Conservation (phyloP, 2,797 vertebrate genomes). For the Atherinosoma microstoma region DNA sequence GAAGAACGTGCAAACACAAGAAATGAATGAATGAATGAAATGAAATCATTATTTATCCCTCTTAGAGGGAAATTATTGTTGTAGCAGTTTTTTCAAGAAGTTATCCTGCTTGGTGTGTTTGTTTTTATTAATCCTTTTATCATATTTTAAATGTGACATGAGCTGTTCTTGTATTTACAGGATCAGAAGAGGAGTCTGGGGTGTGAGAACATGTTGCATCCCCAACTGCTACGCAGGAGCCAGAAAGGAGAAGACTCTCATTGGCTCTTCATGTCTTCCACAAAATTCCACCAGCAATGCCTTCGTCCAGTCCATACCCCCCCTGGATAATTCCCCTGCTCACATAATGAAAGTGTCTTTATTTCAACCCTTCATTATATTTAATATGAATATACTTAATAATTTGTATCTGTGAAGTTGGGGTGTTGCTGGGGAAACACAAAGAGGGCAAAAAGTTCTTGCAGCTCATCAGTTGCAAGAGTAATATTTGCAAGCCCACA, state of each 20-base stretch:
- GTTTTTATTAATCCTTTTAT: not conserved
- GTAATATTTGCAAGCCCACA: constrained; percentile 44
- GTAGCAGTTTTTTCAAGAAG: too few relatives aligned
- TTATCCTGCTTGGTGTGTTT: not conserved
- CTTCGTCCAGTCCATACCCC: constrained; percentile 45
- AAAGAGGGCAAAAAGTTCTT: constrained; percentile 32
- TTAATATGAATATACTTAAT: constrained; percentile 15
- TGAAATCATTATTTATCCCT: too few relatives aligned
- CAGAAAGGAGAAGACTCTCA: constrained; percentile 77
- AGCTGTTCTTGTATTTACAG: constrained; percentile 80
- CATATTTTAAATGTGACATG: constrained; percentile 28
- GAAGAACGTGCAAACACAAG: too few relatives aligned
- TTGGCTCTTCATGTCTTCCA: constrained; percentile 66
- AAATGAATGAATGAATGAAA: too few relatives aligned
- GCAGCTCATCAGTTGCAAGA: constrained; percentile 48
- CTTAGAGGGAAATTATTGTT: too few relatives aligned
- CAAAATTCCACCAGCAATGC: constrained; percentile 62
- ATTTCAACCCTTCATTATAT: constrained; percentile 20
- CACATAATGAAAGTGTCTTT: constrained; percentile 16
- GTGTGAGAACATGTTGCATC: constrained; percentile 85
- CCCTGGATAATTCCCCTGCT: constrained; percentile 29
- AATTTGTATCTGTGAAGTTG: constrained; percentile 45
- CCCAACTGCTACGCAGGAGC: constrained; percentile 81
- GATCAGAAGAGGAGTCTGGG: constrained; percentile 91
- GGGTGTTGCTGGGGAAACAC: constrained; percentile 51